Evolutionary conservation across 2,888 invertebrate species (phyloP).

Genomic region (Protula sp.): DNA sequence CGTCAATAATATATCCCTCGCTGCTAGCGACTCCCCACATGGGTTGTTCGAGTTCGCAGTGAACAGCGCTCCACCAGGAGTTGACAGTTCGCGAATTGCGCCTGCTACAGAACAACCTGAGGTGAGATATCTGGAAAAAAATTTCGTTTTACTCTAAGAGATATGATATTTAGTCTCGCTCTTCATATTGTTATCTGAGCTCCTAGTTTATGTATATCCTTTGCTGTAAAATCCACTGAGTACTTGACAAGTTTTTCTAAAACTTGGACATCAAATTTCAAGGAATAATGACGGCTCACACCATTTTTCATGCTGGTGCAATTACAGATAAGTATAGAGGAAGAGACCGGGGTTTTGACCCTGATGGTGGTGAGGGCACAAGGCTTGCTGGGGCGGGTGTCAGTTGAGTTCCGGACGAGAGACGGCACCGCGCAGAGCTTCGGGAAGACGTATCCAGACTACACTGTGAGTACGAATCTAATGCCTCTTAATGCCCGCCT

Average conservation of each 20-base stretch:
- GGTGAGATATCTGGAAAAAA: too few species aligned
- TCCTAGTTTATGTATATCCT: too few species aligned
- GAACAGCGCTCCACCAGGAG: conserved; percentile 5
- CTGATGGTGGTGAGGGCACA: conserved; percentile 46
- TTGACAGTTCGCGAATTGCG: not conserved
- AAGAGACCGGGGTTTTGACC: conserved; percentile 36
- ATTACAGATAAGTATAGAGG: conserved; percentile 38
- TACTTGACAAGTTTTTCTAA: too few species aligned
- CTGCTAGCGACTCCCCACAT: conserved; percentile 42
- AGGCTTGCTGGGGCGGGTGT: conserved; percentile 39
- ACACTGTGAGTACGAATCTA: conserved; percentile 28
- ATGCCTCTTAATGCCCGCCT: too few species aligned
- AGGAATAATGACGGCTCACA: too few species aligned
- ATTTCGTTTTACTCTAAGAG: too few species aligned
- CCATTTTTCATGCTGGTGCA: too few species aligned
- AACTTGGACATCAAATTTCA: too few species aligned
- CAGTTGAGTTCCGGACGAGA: conserved; percentile 48
- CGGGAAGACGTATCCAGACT: conserved; percentile 37
- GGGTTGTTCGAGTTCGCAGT: conserved; percentile 46
- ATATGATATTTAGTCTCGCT: too few species aligned
- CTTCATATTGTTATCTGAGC: too few species aligned
- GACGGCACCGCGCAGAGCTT: conserved; percentile 46
- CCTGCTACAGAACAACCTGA: conserved; percentile 1
- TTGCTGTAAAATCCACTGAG: too few species aligned
- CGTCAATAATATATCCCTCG: conserved; percentile 30